Evolutionary conservation across 2,797 vertebrate genomes (phyloP).

Genomic region (Danio kyathit): DNA sequence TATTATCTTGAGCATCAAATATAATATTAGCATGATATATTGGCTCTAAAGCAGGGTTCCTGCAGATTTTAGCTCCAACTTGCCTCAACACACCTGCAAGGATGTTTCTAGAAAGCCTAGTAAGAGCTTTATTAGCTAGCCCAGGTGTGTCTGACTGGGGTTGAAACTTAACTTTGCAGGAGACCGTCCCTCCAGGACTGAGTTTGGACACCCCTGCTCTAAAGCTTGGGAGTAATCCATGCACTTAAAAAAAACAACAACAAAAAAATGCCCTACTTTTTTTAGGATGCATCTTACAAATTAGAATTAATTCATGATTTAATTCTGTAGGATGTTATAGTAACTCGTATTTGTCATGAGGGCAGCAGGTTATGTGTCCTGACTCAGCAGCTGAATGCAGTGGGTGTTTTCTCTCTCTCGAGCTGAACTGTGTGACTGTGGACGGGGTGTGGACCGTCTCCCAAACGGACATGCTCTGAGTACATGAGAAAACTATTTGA

Average conservation of each 20-base stretch:
- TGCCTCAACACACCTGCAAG: no score
- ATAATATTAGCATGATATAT: not conserved
- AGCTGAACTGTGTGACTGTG: conserved; percentile 26
- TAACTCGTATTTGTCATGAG: not conserved
- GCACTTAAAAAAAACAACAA: not conserved
- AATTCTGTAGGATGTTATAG: not conserved
- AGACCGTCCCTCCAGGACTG: no score
- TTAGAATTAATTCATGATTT: not conserved
- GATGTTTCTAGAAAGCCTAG: no score
- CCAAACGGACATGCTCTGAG: conserved; percentile 16
- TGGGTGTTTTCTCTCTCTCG: conserved; percentile 14
- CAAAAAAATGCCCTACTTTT: not conserved
- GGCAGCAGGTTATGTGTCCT: conserved; percentile 10
- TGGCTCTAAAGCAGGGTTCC: not conserved
- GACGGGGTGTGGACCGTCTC: conserved; percentile 23
- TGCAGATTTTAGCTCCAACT: no score
- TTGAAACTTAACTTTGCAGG: no score
- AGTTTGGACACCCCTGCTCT: no score
- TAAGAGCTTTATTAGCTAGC: no score
- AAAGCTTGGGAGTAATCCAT: not conserved
- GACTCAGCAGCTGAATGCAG: not conserved
- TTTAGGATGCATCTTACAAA: not conserved
- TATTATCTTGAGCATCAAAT: not conserved
- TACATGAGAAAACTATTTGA: conserved; percentile 12
- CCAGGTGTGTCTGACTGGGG: no score